Conservation (phyloP, 2,797 vertebrate species). For the Lycodopsis pacificus region DNA sequence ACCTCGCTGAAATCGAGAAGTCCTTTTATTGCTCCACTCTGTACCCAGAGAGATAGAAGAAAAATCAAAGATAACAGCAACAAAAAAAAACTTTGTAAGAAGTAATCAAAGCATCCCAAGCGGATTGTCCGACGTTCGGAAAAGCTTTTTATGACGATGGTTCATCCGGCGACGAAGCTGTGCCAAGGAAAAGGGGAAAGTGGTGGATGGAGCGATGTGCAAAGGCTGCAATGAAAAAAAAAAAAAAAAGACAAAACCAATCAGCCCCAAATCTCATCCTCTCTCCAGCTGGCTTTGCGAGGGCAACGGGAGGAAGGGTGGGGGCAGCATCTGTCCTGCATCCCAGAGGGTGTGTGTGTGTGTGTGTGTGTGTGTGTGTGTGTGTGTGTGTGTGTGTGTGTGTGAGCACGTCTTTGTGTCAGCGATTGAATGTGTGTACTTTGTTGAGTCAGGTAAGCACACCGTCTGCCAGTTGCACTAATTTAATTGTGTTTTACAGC, state of each 20-base stretch:
- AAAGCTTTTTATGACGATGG: slow-evolving; percentile 13
- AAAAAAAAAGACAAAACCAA: slow-evolving; percentile 71
- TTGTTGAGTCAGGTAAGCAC: slow-evolving; percentile 52
- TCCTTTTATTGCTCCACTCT: slow-evolving; percentile 10
- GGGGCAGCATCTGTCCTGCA: slow-evolving; percentile 68
- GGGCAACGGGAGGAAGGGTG: slow-evolving; percentile 46
- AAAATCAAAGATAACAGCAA: not conserved
- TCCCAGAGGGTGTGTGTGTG: slow-evolving; percentile 6
- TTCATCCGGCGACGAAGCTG: slow-evolving; percentile 6
- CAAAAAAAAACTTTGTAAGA: not conserved
- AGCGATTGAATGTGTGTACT: slow-evolving; percentile 59
- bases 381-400: slow-evolving; percentile 17
- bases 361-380: slow-evolving; percentile 16
- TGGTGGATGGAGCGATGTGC: slow-evolving; percentile 29
- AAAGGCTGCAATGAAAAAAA: slow-evolving; percentile 33
- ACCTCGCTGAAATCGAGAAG: slow-evolving; percentile 14
- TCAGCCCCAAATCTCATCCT: slow-evolving; percentile 77
- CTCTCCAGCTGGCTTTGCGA: slow-evolving; percentile 73
- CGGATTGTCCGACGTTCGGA: not conserved
- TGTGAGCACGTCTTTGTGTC: slow-evolving; percentile 36
- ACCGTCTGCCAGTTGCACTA: slow-evolving; percentile 67
- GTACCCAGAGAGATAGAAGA: not conserved
- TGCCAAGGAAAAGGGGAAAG: slow-evolving; percentile 14
- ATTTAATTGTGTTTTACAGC: slow-evolving; percentile 75
- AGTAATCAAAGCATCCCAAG: slow-evolving; percentile 34